Evolutionary conservation across 2,797 vertebrate genomes (phyloP).

Genomic region (Perodicticus potto): DNA sequence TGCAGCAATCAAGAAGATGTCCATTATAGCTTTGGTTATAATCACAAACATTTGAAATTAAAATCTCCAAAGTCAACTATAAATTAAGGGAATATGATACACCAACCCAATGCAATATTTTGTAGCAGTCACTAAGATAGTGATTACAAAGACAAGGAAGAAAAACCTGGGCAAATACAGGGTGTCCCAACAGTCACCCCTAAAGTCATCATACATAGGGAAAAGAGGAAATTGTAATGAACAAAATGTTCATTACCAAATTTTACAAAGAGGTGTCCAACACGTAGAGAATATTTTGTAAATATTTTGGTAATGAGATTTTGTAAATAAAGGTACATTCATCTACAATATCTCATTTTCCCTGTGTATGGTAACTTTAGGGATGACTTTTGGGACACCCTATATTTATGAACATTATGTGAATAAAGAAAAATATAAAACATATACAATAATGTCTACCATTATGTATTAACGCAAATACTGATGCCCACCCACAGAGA

Average conservation of each 20-base stretch:
- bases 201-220: no score
- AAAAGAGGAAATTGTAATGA: no score
- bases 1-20: not conserved
- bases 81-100: not conserved
- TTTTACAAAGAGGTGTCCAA: no score
- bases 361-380: no score
- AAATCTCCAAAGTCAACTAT: conserved; percentile 13
- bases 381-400: no score
- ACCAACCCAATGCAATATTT: not conserved
- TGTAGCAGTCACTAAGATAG: not conserved
- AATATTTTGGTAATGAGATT: no score
- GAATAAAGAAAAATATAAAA: conserved; percentile 37
- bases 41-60: conserved; percentile 49
- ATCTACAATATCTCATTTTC: no score
- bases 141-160: conserved; percentile 15
- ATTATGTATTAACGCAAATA: not conserved
- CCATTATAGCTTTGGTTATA: not conserved
- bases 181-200: no score
- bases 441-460: not conserved
- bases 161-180: not conserved
- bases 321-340: no score
- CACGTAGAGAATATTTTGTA: no score
- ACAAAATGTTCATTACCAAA: no score
- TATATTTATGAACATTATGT: not conserved
- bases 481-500: not conserved